phyloP scores from a whole-genome alignment of 2,113 vertebrate genomes.

The Xiphophorus hellerii region DNA sequence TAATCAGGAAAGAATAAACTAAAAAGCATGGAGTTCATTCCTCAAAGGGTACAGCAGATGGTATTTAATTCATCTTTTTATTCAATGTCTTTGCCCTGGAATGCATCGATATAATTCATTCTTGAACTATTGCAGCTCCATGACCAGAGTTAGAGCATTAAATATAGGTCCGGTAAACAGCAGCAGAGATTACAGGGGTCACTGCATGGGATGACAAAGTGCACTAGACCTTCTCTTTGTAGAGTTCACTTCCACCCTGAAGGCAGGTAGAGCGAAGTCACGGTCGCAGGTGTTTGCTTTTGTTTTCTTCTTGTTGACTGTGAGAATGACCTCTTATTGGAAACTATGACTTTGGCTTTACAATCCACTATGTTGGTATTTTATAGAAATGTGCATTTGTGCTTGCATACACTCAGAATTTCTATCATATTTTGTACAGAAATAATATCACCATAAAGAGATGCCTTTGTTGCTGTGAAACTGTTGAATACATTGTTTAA shows the following conservation, averaged over 20 bases:
- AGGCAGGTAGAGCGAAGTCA: conserved; percentile 40
- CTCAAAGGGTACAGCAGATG: conserved; percentile 26
- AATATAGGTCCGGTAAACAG: conserved; percentile 31
- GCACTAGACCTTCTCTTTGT: conserved; percentile 45
- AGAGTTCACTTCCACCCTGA: conserved; percentile 62
- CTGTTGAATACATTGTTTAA: too few species aligned
- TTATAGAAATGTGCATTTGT: neutral
- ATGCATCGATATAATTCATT: conserved; percentile 29
- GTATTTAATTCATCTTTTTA: neutral
- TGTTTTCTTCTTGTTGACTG: neutral
- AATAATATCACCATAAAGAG: neutral
- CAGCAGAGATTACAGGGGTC: conserved; percentile 46
- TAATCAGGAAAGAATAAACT: neutral
- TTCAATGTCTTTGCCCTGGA: conserved; percentile 32
- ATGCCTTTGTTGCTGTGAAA: neutral
- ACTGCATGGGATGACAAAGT: conserved; percentile 54
- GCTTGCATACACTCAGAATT: neutral
- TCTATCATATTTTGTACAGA: neutral
- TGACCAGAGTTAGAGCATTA: conserved; percentile 28
- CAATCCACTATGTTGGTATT: neutral
- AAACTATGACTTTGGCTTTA: conserved; percentile 16
- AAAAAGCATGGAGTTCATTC: conserved; percentile 30
- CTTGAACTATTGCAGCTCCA: conserved; percentile 23
- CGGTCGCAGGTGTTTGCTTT: conserved; percentile 30
- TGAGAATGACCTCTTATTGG: conserved; percentile 25